Evolutionary conservation across 2,888 invertebrate species (phyloP).

Genomic region (Torymus tubicola): DNA sequence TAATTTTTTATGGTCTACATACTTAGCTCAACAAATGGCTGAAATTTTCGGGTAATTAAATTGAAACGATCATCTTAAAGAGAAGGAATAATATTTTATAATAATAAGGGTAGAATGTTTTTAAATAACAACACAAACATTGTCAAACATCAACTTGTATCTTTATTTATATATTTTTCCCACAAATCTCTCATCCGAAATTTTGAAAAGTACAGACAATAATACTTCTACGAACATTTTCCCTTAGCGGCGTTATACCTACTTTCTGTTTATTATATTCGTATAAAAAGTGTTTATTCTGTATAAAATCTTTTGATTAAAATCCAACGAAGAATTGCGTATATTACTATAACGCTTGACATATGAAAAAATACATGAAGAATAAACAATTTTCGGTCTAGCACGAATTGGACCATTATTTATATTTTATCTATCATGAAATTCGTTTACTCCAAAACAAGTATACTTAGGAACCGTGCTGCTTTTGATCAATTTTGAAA

Average conservation of each 20-base stretch:
- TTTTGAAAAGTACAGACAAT: constrained; percentile 52
- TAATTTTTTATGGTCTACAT: no score
- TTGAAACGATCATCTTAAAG: neutral
- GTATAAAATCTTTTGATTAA: constrained; percentile 66
- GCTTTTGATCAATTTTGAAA: constrained; percentile 26
- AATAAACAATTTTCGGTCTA: constrained; percentile 35
- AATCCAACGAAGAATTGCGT: constrained; percentile 50
- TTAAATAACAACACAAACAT: constrained; percentile 10
- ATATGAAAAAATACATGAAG: constrained; percentile 16
- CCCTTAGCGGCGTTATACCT: constrained; percentile 19
- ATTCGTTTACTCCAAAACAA: neutral
- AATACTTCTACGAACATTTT: constrained; percentile 49
- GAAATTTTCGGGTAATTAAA: neutral
- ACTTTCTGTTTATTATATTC: constrained; percentile 54
- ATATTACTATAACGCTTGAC: constrained; percentile 19
- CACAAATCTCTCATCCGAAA: constrained; percentile 49
- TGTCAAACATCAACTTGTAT: constrained; percentile 54
- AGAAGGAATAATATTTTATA: no score
- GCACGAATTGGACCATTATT: constrained; percentile 42
- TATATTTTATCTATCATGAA: no score
- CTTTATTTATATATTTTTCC: constrained; percentile 49
- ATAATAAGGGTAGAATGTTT: neutral
- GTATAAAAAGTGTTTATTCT: constrained; percentile 65
- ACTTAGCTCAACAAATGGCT: no score
- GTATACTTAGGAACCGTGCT: neutral